Evolutionary conservation across 2,888 invertebrate species (phyloP).

Genomic region (Dicyrtoma fusca): DNA sequence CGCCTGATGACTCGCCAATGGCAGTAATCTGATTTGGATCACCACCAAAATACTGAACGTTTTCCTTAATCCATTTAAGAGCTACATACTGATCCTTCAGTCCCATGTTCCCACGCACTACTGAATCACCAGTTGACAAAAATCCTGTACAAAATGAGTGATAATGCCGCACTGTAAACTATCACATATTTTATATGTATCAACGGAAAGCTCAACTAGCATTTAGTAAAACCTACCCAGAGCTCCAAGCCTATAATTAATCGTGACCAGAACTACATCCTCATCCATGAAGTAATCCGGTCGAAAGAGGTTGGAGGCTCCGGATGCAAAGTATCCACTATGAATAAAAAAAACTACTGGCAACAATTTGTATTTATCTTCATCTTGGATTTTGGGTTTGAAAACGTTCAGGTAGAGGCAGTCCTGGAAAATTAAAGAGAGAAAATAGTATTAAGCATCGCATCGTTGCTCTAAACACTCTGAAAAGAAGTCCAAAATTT

Average conservation of each 20-base stretch:
- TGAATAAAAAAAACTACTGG: constrained; percentile 10
- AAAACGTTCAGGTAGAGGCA: constrained; percentile 6
- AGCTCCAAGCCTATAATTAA: constrained; percentile 4
- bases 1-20: constrained; percentile 1
- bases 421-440: neutral
- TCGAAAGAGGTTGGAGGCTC: neutral
- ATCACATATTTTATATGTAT: no score
- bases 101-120: constrained; percentile 1
- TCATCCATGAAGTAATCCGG: constrained; percentile 11
- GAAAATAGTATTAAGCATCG: neutral
- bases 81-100: neutral
- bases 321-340: constrained; percentile 1
- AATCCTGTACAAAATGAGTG: neutral
- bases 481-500: no score
- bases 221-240: neutral
- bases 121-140: neutral
- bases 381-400: neutral
- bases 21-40: constrained; percentile 1
- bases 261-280: neutral
- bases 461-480: no score
- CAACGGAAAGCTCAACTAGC: neutral
- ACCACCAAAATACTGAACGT: constrained; percentile 1
- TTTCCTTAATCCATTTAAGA: constrained; percentile 5
- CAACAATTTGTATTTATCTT: neutral
- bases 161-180: neutral